Evolutionary conservation across 2,113 vertebrate genomes (phyloP), one percentile per base, ranked within the genome.

Genomic region (Marmota flaviventris): DNA sequence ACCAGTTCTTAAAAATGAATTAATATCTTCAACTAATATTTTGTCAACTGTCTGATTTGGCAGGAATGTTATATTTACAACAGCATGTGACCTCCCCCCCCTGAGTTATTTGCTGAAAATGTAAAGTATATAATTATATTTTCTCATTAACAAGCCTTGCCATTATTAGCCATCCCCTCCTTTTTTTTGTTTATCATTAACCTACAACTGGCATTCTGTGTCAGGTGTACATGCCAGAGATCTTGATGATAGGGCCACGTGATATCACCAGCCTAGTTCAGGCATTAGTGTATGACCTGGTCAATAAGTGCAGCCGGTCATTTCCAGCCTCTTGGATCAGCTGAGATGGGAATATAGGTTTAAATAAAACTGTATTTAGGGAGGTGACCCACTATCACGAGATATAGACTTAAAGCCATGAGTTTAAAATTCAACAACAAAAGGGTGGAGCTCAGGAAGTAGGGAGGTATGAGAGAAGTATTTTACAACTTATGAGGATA

Each of bases 131-230:
- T 79, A 75, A 78, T 83, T 86, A 58, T 61, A 78, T 96, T 92
- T 91, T 91, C 70, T 85, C 45, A 34, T 67, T 84, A 84, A 89
- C 69, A 91, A 85, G 27, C 39, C 37, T 75, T 83, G 92, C 27
- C 17, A 63, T 76, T 69, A 56, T 37, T 85, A 51, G 63, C 8
- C 18, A 45, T 4, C 4, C 42, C 14, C 13, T n/a, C 24, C 61
- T 48, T 91, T 90, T 87, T 37, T 67, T 85, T 79, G 93, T 96
- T 97, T 95, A 88, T 94, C 89, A 97, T 97, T 97, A 97, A 97
- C 96, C 56, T 94, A 87, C 37, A 53, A 32, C 42, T 83, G 34
- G 85, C 75, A 56, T 94, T 95, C 85, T 70, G 39, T 70, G 32
- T 94, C 93, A 95, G 53, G 88, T 77, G 77, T 34, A 72, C 88